phyloP scores from a whole-genome alignment of 2,888 invertebrate species.

The Lasioglossum villosulum region DNA sequence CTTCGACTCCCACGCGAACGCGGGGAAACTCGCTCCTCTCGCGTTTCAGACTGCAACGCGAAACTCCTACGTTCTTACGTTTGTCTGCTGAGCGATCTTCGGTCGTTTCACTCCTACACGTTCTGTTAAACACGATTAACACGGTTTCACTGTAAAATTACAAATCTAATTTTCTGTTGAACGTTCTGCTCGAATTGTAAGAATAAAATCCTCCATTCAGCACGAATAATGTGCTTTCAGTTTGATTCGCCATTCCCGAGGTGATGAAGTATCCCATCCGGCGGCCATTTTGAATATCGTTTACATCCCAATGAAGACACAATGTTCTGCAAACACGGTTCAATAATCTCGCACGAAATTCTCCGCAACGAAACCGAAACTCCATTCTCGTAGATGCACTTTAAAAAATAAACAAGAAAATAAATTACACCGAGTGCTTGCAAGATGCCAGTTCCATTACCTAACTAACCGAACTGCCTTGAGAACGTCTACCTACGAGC shows the following conservation, averaged over 20 bases:
- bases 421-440: background rate
- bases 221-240: background rate
- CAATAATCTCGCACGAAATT: background rate
- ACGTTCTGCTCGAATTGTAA: no score
- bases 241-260: background rate
- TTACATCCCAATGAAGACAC: slow-evolving; percentile 1
- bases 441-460: background rate
- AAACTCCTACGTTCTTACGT: background rate
- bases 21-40: background rate
- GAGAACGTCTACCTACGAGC: background rate
- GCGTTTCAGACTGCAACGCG: background rate
- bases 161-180: no score
- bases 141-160: no score
- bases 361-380: background rate
- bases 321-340: background rate
- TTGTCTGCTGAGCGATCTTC: background rate
- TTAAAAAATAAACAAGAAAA: background rate
- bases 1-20: background rate
- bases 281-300: background rate
- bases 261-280: background rate
- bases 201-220: no score
- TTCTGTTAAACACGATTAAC: no score
- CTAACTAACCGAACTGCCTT: background rate
- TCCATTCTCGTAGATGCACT: background rate
- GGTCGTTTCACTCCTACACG: no score